Base-by-base conservation (phyloP, 2,888 invertebrate species). In the Helobdella robusta region DNA sequence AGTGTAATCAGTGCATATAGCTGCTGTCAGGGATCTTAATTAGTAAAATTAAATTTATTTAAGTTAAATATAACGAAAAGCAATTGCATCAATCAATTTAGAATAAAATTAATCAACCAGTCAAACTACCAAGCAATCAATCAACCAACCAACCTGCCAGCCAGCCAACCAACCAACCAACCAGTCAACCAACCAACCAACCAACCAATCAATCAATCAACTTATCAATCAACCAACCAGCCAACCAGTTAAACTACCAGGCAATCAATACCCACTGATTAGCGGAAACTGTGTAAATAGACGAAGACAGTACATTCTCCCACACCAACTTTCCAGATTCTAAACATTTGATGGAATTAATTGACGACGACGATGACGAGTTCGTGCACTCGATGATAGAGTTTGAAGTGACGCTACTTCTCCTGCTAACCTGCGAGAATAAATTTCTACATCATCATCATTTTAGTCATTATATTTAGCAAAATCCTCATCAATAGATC, bases 1-100 rank as follows among this genome's bases (percentile, higher is more conserved):
- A 56, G 85, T 83, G 56, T 84, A 82, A 81, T 89, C 87, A 68
- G 84, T 84, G 78, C 87, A 87, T 69, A 85, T 82, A 60, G 84
- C 84, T 73, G 84, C 83, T 59, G 84, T 82, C 74, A 85, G 81
- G 70, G 83, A 82, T 40, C 79, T 79, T n/a, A n/a, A 11, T 15
- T 40, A n/a, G n/a, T 11, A 40, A 40, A 40, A 40, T 40, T 11
- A 11, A 15, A 40, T 15, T 40, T 15, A 40, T 40, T 40, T 40
- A 40, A 40, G n/a, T 15, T 15, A 40, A 40, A 40, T 15, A 40
- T n/a, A 40, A 11, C n/a, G 20, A 23, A 5, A 23, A 8, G 50
- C n/a, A n/a, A 50, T 5, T n/a, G 6, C 50, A 50, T 50, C 50
- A 50, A 50, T 25, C n/a, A 50, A 25, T n/a, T 50, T 40, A n/a